Evolutionary conservation across 2,113 vertebrate genomes (phyloP), one percentile per base, ranked within the genome.

Genomic region (Gymnorhina tibicen): DNA sequence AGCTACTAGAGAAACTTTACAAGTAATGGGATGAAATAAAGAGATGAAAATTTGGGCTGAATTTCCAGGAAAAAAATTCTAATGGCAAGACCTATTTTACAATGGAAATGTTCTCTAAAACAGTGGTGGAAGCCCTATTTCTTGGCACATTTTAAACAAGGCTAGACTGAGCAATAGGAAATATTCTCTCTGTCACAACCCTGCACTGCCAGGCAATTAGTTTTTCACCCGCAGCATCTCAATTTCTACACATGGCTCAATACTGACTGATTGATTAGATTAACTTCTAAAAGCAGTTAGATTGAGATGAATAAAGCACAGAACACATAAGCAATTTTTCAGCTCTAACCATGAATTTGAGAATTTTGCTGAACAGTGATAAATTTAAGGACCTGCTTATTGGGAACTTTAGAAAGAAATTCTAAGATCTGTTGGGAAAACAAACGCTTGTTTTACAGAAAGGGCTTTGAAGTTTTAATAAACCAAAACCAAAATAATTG

Each of bases 41-140:
- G 70, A 96, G 10, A 91, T 69, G 41, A 96, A 97, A 95, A 85
- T 67, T 74, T 83, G 67, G 77, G 28, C 55, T 92, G 58, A 82
- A 82, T 80, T 82, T 91, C 70, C 67, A 93, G 95, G 97, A 91
- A 97, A 97, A 96, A 91, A 52, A 67, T 42, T 50, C 53, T 87
- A 94, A 96, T 64, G 73, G 75, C 56, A 96, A 95, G 52, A 73
- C 50, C 16, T 72, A n/a, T 56, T 78, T 62, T 73, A 85, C 33
- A 85, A 23, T 83, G 83, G 88, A 97, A 97, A 73, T 86, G 50
- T 79, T 67, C 86, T 75, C 26, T 77, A 56, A 62, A 50, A 85
- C 28, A 39, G 73, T 30, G 55, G 81, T 80, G 77, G 78, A 95
- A 95, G 46, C 27, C 77, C 75, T 42, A 4, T 44, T 73, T 91